phyloP scores from a whole-genome alignment of 2,888 invertebrate genomes.

The Pedicia rivosa region DNA sequence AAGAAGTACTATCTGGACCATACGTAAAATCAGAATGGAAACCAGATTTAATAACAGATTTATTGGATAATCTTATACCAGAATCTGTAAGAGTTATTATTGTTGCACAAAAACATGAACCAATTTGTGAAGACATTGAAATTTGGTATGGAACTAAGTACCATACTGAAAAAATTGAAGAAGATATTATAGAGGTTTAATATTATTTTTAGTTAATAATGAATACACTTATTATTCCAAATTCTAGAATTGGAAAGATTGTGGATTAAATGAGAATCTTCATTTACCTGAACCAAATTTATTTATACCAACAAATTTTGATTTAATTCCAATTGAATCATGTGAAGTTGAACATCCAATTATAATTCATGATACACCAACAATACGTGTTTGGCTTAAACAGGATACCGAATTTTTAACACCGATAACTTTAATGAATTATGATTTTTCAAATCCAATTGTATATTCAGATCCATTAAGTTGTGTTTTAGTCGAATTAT shows the following conservation, averaged over 20 bases:
- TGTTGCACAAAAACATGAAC: slow-evolving; percentile 63
- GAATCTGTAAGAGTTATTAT: slow-evolving; percentile 63
- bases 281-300: slow-evolving; percentile 72
- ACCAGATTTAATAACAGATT: slow-evolving; percentile 62
- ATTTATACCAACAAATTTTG: slow-evolving; percentile 77
- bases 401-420: slow-evolving; percentile 82
- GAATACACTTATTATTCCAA: too few relatives aligned
- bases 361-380: slow-evolving; percentile 62
- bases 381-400: slow-evolving; percentile 83
- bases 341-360: slow-evolving; percentile 45
- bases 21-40: slow-evolving; percentile 70
- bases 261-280: slow-evolving; percentile 44
- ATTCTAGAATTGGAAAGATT: slow-evolving; percentile 61
- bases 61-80: slow-evolving; percentile 58
- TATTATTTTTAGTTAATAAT: too few relatives aligned
- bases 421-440: slow-evolving; percentile 71
- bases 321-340: slow-evolving; percentile 44
- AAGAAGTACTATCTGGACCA: slow-evolving; percentile 67
- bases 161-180: slow-evolving; percentile 49
- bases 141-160: slow-evolving; percentile 90
- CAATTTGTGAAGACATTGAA: slow-evolving; percentile 52
- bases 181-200: slow-evolving; percentile 47
- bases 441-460: slow-evolving; percentile 55
- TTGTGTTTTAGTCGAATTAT: slow-evolving; percentile 69
- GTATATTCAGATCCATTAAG: slow-evolving; percentile 73